These are phyloP conservation scores for Conchocele bisecta DNA, from an alignment of 2,888 invertebrate genomes.

Conservation along the genomic window DNA sequence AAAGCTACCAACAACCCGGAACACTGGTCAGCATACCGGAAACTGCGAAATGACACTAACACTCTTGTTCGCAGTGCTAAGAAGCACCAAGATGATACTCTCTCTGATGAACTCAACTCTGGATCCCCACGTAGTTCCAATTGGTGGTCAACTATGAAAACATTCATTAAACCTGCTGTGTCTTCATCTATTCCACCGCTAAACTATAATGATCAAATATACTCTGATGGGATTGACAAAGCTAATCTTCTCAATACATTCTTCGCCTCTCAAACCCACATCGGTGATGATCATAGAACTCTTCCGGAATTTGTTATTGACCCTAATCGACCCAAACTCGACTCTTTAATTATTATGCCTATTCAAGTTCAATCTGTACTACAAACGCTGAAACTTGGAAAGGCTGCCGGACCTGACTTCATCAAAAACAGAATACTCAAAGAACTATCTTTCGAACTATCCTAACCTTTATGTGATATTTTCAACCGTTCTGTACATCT, in stretches of 20 bases:
- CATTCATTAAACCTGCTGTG: neutral
- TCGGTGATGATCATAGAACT: neutral
- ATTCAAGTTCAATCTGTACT: neutral
- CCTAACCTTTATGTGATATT: constrained; percentile 22
- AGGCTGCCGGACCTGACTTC: constrained; percentile 14
- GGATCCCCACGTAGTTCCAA: neutral
- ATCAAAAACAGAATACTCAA: constrained; percentile 7
- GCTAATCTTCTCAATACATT: neutral
- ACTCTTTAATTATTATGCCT: neutral
- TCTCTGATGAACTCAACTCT: constrained; percentile 1
- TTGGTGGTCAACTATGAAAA: neutral
- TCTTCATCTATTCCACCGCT: neutral
- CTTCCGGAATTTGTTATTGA: neutral
- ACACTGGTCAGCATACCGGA: neutral
- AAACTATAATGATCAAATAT: neutral
- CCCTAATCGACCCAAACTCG: neutral
- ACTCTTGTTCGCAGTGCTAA: neutral
- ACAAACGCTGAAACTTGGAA: neutral
- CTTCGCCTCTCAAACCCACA: neutral
- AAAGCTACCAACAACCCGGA: neutral
- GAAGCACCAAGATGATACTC: neutral
- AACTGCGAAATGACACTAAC: neutral
- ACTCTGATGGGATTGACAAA: neutral
- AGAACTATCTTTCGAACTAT: constrained; percentile 1
- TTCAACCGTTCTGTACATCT: constrained; percentile 9